Base-by-base conservation (phyloP, 2,797 vertebrate genomes). In the Martes flavigula region DNA sequence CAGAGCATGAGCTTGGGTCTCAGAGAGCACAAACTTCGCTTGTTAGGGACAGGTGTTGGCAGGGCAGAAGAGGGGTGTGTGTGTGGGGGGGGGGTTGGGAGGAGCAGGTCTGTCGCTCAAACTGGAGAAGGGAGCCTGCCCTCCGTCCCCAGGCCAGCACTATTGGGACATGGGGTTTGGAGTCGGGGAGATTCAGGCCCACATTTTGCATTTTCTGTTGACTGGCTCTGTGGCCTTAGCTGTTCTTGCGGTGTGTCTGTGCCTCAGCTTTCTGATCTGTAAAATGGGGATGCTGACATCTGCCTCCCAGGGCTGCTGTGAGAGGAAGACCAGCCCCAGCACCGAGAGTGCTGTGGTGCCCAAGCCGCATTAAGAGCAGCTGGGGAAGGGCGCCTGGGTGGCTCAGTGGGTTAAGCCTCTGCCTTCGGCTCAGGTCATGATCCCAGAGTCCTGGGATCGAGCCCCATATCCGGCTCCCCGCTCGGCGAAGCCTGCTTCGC, bases 131-230 rank as follows among this genome's bases (percentile, higher is more conserved):
- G 51, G 32, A 8, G n/a, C 14, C 40, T n/a, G 79, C 60, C 43
- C n/a, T 73, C 20, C 4, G 62, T 51, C 40, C 73, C 64, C 73
- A 30, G n/a, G 21, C 21, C 70, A 1, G 13, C 89, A 38, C 38
- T 60, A 56, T 14, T 21, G 79, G 62, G 87, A 75, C 27, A 38
- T 72, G n/a, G 27, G 87, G 30, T 81, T 86, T 85, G 66, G 21
- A 77, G 21, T 88, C 56, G 68, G 75, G 62, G 93, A 81, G 21
- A 81, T 18, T n/a, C 40, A 70, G 48, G 30, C 56, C 48, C 64
- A 75, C 73, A 84, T 43, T 46, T 48, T 85, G 58, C 27, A 73
- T 91, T 96, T 94, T 91, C 58, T 82, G 32, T 82, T 88, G 81
- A 14, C 72, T 70, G 79, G 30, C 32, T 68, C 35, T 75, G 5